Base-by-base conservation (phyloP, 1,140 invertebrate species). In the Panulirus ornatus region DNA sequence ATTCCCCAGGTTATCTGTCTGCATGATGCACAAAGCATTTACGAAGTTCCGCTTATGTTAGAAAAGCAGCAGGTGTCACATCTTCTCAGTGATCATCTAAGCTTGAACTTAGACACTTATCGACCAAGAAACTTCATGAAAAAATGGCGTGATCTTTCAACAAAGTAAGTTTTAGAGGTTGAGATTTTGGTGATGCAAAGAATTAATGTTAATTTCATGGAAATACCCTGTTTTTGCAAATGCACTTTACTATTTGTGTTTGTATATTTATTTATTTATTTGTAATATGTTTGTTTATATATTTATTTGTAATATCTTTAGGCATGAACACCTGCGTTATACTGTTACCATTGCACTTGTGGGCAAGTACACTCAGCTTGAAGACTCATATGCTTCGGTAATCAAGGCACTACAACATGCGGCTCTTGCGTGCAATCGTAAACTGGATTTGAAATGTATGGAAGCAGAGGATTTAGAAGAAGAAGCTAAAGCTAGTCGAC, bases 351-450 rank as follows among this genome's bases (percentile, higher is more conserved):
- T 99, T 90, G 97, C 97, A 30, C 94, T 99, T 22, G 99, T 99
- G n/a, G 99, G 99, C 11, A 99, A 99, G 95, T 99, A 99, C 93
- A 99, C 98, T 0, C 97, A 97, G 93, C 94, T 99, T 22, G 96
- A 98, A 93, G 99, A 99, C 94, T 96, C 98, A 0, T 99, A 99
- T 93, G 97, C 98, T 0, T 99, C 99, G 2, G 97, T 99, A 0
- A 97, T 97, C 2, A 99, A 99, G 94, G 97, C 99, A 0, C 94
- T 99, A 30, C 96, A 98, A 92, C 99, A 99, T 94, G 97, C 99
- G 2, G 96, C 97, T 0, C 95, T 99, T 36, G 95, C 96, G 88
- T 96, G 96, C 30, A 97, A 97, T 42, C 96, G 97, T 92, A 98
- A 97, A 94, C 95, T 99, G 0, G 96, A 97, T 91, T 94, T 99